Percentiles rank a stretch among this genome's conserved stretches.
These are phyloP conservation scores for Diceros bicornis DNA, from an alignment of 2,797 vertebrate genomes.

Conservation along the genomic window DNA sequence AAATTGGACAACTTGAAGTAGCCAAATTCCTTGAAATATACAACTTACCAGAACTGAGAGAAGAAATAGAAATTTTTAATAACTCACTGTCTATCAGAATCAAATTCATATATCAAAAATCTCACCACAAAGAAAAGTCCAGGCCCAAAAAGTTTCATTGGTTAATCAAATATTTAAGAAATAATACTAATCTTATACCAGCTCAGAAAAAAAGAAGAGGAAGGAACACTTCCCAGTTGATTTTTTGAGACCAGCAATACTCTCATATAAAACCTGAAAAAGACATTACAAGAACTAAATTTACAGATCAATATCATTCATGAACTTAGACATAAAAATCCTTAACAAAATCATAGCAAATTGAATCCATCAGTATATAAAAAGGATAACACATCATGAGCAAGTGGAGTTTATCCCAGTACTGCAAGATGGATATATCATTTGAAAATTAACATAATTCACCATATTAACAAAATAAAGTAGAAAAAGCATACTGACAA, in stretches of 20 bases:
- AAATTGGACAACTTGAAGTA: slow-evolving; percentile 4
- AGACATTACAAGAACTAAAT: neutral
- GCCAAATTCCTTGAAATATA: neutral
- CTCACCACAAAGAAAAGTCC: neutral
- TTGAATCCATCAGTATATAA: neutral
- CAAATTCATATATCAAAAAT: neutral
- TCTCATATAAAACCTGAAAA: neutral
- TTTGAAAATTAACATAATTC: slow-evolving; percentile 24
- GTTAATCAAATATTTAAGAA: slow-evolving; percentile 14
- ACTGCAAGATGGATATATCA: neutral
- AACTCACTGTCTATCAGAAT: neutral
- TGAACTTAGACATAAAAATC: slow-evolving; percentile 17
- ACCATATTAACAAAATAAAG: neutral
- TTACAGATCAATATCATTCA: neutral
- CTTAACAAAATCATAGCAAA: neutral
- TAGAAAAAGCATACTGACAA: neutral
- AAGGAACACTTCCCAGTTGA: neutral
- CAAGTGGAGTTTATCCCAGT: neutral
- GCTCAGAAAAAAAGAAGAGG: neutral
- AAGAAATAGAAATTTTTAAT: slow-evolving; percentile 14
- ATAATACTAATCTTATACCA: neutral
- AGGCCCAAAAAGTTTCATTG: neutral
- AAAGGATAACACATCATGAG: neutral
- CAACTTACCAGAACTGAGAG: neutral
- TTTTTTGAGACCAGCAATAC: neutral